A percentile compares a stretch with the other conserved stretches of the same genome.
phyloP scores from a whole-genome alignment of 2,888 invertebrate species.

The Polymixis lichenea region DNA sequence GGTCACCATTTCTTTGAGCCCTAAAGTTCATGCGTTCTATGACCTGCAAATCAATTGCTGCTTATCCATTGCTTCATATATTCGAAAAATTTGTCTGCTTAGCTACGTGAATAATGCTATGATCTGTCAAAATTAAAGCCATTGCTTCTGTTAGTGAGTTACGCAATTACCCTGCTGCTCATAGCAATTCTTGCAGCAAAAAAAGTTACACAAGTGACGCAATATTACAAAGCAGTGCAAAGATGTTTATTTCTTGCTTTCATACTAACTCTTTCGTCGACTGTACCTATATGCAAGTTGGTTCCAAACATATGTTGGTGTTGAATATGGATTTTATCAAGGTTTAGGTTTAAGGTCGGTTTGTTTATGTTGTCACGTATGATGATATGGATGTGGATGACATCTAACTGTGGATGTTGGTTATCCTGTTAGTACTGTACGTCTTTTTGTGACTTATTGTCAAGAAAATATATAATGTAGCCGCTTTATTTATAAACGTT shows the following conservation, averaged over 20 bases:
- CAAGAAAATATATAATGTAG: background rate
- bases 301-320: constrained; percentile 35
- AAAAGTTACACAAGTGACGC: too few species aligned
- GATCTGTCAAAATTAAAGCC: too few species aligned
- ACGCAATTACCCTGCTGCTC: too few species aligned
- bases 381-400: constrained; percentile 28
- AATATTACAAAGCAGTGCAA: background rate
- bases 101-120: too few species aligned
- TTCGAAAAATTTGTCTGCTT: too few species aligned
- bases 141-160: background rate
- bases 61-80: too few species aligned
- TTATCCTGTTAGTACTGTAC: background rate
- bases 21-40: background rate
- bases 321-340: constrained; percentile 61
- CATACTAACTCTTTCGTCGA: constrained; percentile 6
- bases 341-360: constrained; percentile 47
- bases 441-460: background rate
- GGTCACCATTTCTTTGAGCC: background rate
- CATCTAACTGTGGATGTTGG: constrained; percentile 16
- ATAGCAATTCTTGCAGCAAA: background rate
- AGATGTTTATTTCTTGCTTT: background rate
- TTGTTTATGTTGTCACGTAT: constrained; percentile 52
- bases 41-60: background rate
- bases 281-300: constrained; percentile 31
- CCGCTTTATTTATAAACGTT: background rate